Evolutionary conservation across 1,140 invertebrate genomes (phyloP), one percentile per base, ranked within the genome.

Genomic region (Palaemon carinicauda): DNA sequence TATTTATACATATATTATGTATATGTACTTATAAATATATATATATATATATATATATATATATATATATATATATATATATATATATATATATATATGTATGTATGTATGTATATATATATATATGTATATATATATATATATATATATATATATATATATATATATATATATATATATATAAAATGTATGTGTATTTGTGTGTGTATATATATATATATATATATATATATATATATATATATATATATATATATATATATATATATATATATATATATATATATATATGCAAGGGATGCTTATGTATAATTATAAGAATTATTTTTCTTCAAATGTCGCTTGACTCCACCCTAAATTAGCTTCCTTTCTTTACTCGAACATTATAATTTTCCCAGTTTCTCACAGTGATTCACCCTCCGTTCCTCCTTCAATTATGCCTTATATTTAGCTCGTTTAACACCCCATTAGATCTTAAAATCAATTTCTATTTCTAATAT

Each of bases 221-320:
- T 29, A 69, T 21, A 69, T 29, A 12, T 60, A 60, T 60, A 60
- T 60, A 60, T 60, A 60, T 60, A 12, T 60, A 60, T 7, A 5
- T 60, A 60, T 60, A 12, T 15, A 60, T 60, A 60, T 60, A 60
- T 27, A 60, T 60, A 60, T 60, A 60, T 60, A 60, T 60, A 60
- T 60, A 60, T 60, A 60, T 60, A 60, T 60, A 60, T 60, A 60
- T 60, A 60, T 60, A 60, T 60, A 60, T 60, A 60, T 60, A 60
- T 60, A 60, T 60, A 12, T 60, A 7, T 60, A 12, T 60, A 12
- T 60, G 4, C 17, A 12, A 14, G 2, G 10, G 21, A 3, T 60
- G 2, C 17, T 0, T 60, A 12, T 60, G 5, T 60, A 60, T 60
- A 60, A 3, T 21, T n/a, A n/a, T n/a, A n/a, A n/a, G n/a, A n/a